phyloP scores from a whole-genome alignment of 2,797 vertebrate species.

The Sebastes iracundus region DNA sequence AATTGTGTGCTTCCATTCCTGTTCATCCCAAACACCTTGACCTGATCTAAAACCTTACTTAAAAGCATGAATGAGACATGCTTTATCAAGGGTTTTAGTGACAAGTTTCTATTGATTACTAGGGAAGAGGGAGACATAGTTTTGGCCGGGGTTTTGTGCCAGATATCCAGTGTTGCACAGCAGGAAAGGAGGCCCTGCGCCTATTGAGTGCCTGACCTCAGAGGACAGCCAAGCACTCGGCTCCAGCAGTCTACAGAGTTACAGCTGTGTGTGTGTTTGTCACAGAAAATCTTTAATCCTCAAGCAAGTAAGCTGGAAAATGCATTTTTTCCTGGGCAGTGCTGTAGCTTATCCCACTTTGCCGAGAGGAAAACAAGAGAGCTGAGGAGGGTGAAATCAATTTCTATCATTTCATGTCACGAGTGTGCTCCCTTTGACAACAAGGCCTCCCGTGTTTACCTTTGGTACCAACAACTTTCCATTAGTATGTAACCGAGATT shows the following conservation, averaged over 20 bases:
- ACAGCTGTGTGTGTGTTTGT: constrained; percentile 65
- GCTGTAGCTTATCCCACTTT: background rate
- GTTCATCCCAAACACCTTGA: background rate
- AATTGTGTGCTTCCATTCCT: background rate
- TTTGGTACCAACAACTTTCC: constrained; percentile 10
- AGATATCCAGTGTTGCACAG: constrained; percentile 67
- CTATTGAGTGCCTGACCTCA: constrained; percentile 66
- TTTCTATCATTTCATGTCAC: constrained; percentile 1
- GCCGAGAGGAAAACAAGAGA: background rate
- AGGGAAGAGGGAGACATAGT: background rate
- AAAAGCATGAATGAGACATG: background rate
- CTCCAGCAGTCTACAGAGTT: constrained; percentile 52
- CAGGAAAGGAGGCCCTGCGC: constrained; percentile 62
- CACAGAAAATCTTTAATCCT: constrained; percentile 36
- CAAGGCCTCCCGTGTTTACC: constrained; percentile 14
- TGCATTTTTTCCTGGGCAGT: background rate
- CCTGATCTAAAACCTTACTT: background rate
- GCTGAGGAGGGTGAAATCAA: background rate
- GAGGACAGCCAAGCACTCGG: constrained; percentile 51
- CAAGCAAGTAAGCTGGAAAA: background rate
- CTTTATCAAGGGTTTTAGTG: background rate
- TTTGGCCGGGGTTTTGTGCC: constrained; percentile 45
- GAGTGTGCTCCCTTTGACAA: background rate
- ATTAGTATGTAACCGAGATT: constrained; percentile 15
- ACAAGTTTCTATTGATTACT: constrained; percentile 26